A percentile compares a stretch with the other conserved stretches of the same genome.
Conservation (phyloP, 92 coral and sea anemone genomes). For the Palythoa caribaeorum region DNA sequence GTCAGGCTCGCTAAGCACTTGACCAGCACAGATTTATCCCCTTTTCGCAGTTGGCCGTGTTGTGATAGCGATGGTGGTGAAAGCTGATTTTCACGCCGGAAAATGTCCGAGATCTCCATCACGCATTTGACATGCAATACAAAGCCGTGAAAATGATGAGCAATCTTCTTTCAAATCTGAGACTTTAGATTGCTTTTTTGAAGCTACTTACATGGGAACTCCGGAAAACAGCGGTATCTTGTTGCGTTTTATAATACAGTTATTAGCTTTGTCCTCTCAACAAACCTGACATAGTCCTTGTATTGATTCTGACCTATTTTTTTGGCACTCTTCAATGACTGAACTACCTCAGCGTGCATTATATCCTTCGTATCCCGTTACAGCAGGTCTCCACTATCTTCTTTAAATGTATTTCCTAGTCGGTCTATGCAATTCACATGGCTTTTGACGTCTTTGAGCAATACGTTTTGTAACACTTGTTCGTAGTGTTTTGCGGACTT, state of each 20-base stretch:
- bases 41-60: not conserved
- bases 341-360: slow-evolving; percentile 53
- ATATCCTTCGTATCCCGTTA: slow-evolving; percentile 59
- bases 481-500: not conserved
- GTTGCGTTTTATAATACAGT: slow-evolving; percentile 51
- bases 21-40: not conserved
- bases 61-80: not conserved
- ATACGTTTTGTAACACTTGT: not conserved
- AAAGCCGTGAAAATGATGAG: slow-evolving; percentile 15
- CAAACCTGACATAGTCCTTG: slow-evolving; percentile 53
- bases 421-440: not conserved
- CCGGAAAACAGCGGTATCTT: slow-evolving; percentile 6
- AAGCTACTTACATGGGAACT: slow-evolving; percentile 2
- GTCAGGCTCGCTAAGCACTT: not conserved
- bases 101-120: slow-evolving; percentile 1
- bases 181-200: not conserved
- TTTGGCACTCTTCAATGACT: slow-evolving; percentile 55
- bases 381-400: slow-evolving; percentile 35
- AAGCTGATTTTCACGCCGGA: slow-evolving; percentile 18
- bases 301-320: slow-evolving; percentile 56
- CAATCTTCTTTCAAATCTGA: slow-evolving; percentile 25
- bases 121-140: not conserved
- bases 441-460: not conserved
- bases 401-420: slow-evolving; percentile 13
- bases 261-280: slow-evolving; percentile 55